Evolutionary conservation across 2,888 invertebrate genomes (phyloP).

Genomic region (Coelinius sp.): DNA sequence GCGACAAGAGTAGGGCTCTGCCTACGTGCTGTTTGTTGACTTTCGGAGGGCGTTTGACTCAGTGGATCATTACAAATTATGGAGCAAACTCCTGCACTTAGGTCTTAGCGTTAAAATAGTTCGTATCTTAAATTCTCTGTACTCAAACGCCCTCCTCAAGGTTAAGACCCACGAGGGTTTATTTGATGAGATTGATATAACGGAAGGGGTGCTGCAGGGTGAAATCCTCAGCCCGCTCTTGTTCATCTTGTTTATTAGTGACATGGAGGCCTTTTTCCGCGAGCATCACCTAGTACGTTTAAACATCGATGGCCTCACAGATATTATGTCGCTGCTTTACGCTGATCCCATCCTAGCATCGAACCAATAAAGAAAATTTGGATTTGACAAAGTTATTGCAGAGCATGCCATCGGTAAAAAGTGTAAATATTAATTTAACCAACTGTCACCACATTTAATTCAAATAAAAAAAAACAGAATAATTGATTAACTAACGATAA

Average conservation of each 20-base stretch:
- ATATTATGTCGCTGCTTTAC: neutral
- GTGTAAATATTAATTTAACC: neutral
- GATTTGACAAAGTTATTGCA: neutral
- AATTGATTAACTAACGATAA: neutral
- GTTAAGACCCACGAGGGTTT: neutral
- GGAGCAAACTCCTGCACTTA: neutral
- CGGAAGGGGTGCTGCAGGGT: neutral
- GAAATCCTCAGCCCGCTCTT: neutral
- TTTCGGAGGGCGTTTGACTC: slow-evolving; percentile 14
- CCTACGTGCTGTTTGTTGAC: slow-evolving; percentile 19
- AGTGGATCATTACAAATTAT: slow-evolving; percentile 7
- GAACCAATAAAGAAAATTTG: neutral
- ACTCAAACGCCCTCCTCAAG: neutral
- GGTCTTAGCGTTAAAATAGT: slow-evolving; percentile 7
- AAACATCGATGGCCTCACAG: neutral
- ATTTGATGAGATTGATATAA: neutral
- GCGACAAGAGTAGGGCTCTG: neutral
- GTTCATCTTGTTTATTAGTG: slow-evolving; percentile 9
- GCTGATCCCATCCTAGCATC: neutral
- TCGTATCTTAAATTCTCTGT: neutral
- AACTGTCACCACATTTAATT: neutral
- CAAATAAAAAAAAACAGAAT: neutral
- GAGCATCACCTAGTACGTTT: neutral
- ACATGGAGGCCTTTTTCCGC: slow-evolving; percentile 12
- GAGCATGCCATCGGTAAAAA: neutral